phyloP scores from a whole-genome alignment of 2,888 invertebrate species.

The Phania funesta region DNA sequence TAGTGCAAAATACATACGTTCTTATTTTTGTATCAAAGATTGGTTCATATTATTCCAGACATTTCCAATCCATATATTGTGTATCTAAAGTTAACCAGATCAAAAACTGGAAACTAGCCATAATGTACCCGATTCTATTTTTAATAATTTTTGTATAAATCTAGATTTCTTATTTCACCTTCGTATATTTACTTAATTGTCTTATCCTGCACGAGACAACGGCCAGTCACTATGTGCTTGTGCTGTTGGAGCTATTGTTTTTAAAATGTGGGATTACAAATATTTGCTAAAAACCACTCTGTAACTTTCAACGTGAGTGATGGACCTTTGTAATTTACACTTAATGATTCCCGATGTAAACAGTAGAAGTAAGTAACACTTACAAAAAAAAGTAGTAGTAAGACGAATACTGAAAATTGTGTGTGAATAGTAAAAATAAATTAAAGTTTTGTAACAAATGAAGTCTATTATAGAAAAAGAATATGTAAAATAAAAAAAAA shows the following conservation, averaged over 20 bases:
- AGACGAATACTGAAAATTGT: constrained; percentile 23
- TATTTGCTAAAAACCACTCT: not conserved
- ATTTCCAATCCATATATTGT: no score
- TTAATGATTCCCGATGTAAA: constrained; percentile 68
- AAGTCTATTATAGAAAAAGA: not conserved
- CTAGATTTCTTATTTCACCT: not conserved
- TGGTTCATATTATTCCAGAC: no score
- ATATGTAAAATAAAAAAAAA: not conserved
- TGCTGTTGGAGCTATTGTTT: constrained; percentile 19
- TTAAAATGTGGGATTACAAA: constrained; percentile 18
- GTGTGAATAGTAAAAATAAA: constrained; percentile 23
- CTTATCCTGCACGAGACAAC: constrained; percentile 30
- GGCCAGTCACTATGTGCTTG: not conserved
- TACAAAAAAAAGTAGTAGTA: not conserved
- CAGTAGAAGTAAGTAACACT: constrained; percentile 27
- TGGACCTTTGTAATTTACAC: constrained; percentile 59
- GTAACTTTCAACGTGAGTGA: not conserved
- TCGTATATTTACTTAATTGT: constrained; percentile 47
- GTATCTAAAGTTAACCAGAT: no score
- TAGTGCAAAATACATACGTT: no score
- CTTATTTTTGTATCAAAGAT: no score
- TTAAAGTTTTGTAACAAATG: not conserved
- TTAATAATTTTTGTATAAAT: no score
- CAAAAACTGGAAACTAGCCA: no score
- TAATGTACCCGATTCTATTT: no score